These are phyloP conservation scores for Myanophis thanlyinensis DNA, from an alignment of 2,113 vertebrate species.

Conservation along the genomic window DNA sequence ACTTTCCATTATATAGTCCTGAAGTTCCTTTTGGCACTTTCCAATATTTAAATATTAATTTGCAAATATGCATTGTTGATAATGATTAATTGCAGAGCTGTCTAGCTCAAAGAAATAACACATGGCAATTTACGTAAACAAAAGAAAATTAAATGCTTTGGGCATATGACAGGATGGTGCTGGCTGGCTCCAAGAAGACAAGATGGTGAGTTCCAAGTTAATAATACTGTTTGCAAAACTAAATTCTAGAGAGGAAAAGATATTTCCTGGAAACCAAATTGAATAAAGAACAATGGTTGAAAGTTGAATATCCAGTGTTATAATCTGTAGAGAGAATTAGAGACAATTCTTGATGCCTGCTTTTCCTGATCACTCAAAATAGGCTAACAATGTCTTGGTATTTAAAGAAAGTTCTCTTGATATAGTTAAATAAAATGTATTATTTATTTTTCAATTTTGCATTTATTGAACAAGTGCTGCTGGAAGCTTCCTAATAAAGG, in stretches of 20 bases:
- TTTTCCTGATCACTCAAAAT: background rate
- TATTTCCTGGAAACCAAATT: background rate
- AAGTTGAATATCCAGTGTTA: background rate
- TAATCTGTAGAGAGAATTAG: background rate
- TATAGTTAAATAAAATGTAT: background rate
- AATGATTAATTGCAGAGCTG: background rate
- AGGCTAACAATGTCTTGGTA: background rate
- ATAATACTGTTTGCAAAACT: background rate
- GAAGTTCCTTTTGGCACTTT: background rate
- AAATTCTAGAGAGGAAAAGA: background rate
- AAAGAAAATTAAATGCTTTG: background rate
- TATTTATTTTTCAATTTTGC: background rate
- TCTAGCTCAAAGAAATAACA: background rate
- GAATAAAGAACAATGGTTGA: background rate
- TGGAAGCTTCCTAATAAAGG: background rate
- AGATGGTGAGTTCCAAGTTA: background rate
- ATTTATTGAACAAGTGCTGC: background rate
- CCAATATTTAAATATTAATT: background rate
- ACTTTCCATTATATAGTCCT: background rate
- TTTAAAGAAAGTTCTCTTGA: background rate
- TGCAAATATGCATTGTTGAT: background rate
- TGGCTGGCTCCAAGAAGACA: background rate
- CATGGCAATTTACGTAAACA: background rate
- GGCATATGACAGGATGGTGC: background rate
- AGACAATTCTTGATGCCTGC: background rate